These are phyloP conservation scores for Ridgeia piscesae DNA, from an alignment of 1,140 invertebrate species.

Conservation along the genomic window DNA sequence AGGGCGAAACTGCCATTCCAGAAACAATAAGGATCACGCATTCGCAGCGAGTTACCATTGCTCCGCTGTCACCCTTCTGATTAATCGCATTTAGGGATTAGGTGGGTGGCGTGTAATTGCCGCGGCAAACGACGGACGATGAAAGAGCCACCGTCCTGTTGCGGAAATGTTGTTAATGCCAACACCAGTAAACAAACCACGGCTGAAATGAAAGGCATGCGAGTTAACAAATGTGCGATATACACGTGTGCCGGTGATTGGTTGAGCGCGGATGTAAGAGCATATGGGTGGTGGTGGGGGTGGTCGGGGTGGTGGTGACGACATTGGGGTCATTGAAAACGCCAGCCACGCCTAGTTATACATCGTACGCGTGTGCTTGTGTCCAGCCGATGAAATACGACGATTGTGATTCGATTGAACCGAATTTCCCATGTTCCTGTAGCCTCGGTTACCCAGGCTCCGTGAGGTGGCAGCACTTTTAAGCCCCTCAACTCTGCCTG, in stretches of 20 bases:
- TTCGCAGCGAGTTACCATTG: neutral
- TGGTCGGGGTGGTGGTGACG: no score
- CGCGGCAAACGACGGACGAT: neutral
- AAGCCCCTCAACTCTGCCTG: no score
- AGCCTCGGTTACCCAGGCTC: no score
- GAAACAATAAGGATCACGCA: neutral
- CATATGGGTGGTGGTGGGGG: neutral
- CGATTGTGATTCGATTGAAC: no score
- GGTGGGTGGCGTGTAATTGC: neutral
- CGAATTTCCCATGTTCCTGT: no score
- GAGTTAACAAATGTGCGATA: neutral
- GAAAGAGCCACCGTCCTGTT: neutral
- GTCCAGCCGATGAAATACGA: neutral
- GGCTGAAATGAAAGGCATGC: neutral
- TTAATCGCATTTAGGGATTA: neutral
- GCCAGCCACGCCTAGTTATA: neutral
- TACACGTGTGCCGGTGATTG: neutral
- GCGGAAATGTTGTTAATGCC: neutral
- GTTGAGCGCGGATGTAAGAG: neutral
- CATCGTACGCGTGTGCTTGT: neutral
- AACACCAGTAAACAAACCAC: neutral
- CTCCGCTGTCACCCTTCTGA: neutral
- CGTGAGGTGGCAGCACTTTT: no score
- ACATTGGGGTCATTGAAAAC: neutral
- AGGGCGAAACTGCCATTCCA: neutral